phyloP scores from a whole-genome alignment of 2,113 vertebrate species.

The Garra rufa region DNA sequence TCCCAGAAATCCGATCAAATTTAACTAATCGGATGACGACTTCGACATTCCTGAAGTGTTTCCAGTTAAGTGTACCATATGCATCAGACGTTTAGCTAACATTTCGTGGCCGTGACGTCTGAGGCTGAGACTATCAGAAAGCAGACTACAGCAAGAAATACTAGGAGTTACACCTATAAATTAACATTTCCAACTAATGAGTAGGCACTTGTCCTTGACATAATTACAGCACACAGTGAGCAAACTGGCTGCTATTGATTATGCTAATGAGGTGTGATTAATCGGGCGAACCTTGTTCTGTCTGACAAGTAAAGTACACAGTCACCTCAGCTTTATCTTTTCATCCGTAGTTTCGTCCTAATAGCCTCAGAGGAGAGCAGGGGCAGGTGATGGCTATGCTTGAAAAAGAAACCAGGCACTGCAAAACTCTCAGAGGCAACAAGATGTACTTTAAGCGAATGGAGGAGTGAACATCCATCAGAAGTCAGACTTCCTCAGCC shows the following conservation, averaged over 20 bases:
- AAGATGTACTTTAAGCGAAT: constrained; percentile 20
- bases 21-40: too few species aligned
- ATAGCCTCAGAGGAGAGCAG: not conserved
- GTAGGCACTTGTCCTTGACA: not conserved
- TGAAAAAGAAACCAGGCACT: not conserved
- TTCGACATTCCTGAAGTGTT: too few species aligned
- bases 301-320: not conserved
- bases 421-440: constrained; percentile 24
- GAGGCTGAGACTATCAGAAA: too few species aligned
- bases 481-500: constrained; percentile 64
- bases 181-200: not conserved
- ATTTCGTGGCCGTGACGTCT: too few species aligned
- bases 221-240: constrained; percentile 35
- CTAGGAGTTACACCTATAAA: not conserved
- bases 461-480: constrained; percentile 67
- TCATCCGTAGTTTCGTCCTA: not conserved
- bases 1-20: too few species aligned
- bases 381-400: not conserved
- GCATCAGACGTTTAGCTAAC: too few species aligned
- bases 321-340: constrained; percentile 9
- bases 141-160: not conserved
- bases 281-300: constrained; percentile 16
- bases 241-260: constrained; percentile 28
- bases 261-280: constrained; percentile 16
- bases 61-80: too few species aligned